Evolutionary conservation across 2,113 vertebrate species (phyloP).

Genomic region (Podarcis raffonei): DNA sequence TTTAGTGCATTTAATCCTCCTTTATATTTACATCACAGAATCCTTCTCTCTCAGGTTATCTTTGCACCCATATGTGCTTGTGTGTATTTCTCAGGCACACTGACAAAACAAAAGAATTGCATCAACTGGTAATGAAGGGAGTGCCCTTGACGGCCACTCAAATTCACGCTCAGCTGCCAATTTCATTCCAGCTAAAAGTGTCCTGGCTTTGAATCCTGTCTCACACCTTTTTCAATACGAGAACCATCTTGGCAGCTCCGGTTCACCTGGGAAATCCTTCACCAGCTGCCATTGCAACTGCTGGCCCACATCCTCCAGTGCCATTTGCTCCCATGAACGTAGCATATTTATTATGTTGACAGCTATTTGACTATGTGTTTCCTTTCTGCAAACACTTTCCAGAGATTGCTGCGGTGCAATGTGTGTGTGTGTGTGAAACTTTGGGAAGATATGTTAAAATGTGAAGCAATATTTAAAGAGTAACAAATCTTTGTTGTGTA

Average conservation of each 20-base stretch:
- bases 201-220: background rate
- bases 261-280: background rate
- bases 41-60: background rate
- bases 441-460: constrained; percentile 41
- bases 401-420: constrained; percentile 1
- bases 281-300: background rate
- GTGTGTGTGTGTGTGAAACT: background rate
- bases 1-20: background rate
- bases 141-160: background rate
- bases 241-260: background rate
- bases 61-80: too few species aligned
- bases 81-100: background rate
- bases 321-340: background rate
- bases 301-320: background rate
- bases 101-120: background rate
- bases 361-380: background rate
- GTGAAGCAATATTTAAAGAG: constrained; percentile 10
- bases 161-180: background rate
- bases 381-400: background rate
- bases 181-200: background rate
- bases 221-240: background rate
- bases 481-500: constrained; percentile 16
- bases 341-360: background rate
- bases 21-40: background rate
- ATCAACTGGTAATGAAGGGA: background rate